These are phyloP conservation scores for Atethmia centrago DNA, from an alignment of 2,888 invertebrate genomes.

Conservation along the genomic window DNA sequence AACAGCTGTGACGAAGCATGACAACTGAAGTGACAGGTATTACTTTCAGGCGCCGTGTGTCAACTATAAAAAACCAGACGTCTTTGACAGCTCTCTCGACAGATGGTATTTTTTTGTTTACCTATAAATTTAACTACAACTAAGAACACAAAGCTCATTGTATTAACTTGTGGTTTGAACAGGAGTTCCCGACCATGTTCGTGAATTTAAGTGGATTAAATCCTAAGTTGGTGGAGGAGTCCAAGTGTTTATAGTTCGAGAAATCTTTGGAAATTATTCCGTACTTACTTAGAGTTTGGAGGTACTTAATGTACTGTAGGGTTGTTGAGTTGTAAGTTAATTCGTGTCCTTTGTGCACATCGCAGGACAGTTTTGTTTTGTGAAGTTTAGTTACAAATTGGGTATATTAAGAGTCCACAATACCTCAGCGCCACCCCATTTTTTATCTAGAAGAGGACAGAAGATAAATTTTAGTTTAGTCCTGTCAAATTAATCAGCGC, in stretches of 20 bases:
- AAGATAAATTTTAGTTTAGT: too few relatives aligned
- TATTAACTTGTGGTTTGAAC: conserved; percentile 80
- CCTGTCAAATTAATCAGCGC: too few relatives aligned
- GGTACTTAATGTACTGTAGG: conserved; percentile 23
- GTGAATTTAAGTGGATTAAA: conserved; percentile 85
- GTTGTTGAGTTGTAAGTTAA: conserved; percentile 19
- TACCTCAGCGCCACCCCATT: too few relatives aligned
- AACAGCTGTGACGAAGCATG: too few relatives aligned
- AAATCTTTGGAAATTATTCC: conserved; percentile 65
- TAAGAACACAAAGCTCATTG: conserved; percentile 79
- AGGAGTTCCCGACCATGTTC: conserved; percentile 76
- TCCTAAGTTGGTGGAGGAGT: conserved; percentile 72
- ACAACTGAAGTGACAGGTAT: too few relatives aligned
- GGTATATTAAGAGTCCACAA: neutral
- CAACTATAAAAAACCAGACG: too few relatives aligned
- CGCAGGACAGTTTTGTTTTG: conserved; percentile 2
- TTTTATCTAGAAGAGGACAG: too few relatives aligned
- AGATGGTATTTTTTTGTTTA: too few relatives aligned
- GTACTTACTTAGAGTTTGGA: conserved; percentile 47
- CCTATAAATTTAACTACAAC: too few relatives aligned
- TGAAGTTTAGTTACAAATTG: neutral
- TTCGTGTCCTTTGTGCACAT: conserved; percentile 24
- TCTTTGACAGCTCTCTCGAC: too few relatives aligned
- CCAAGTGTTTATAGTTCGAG: conserved; percentile 64
- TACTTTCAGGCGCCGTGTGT: too few relatives aligned